Percentiles rank a stretch among this genome's conserved stretches.
Evolutionary conservation across 2,797 vertebrate genomes (phyloP).

Genomic region (Pelobates cultripes): DNA sequence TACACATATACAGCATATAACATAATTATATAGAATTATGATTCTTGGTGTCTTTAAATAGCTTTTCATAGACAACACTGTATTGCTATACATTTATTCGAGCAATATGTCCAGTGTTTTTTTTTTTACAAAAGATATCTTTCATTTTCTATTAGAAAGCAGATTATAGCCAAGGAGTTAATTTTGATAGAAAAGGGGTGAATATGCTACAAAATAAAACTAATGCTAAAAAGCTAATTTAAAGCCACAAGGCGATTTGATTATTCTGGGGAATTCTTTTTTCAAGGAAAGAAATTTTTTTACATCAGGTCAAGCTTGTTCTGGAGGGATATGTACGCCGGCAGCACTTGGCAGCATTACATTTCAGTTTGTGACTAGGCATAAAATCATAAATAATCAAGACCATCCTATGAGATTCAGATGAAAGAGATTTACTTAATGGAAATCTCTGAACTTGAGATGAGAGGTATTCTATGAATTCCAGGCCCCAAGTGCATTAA

Average conservation of each 20-base stretch:
- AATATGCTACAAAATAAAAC: no score
- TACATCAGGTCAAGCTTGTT: not conserved
- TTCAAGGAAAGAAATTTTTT: not conserved
- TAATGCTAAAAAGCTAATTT: not conserved
- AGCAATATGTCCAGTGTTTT: no score
- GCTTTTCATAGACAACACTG: no score
- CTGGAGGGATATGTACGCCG: conserved; percentile 13
- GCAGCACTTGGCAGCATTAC: conserved; percentile 21
- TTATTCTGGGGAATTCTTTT: conserved; percentile 11
- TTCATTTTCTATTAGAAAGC: no score
- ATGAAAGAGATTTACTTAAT: conserved; percentile 52
- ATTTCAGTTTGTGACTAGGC: conserved; percentile 42
- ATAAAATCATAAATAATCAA: conserved; percentile 52
- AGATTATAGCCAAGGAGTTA: no score
- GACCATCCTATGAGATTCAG: conserved; percentile 38
- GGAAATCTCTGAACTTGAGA: conserved; percentile 48
- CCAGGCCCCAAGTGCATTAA: conserved; percentile 36
- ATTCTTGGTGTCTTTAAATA: no score
- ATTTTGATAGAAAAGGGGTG: no score
- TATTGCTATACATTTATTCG: no score
- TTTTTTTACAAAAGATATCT: no score
- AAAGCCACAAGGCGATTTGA: conserved; percentile 9
- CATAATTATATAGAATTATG: no score
- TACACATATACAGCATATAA: no score
- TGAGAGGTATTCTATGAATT: conserved; percentile 47